Base-by-base conservation (phyloP, 2,888 invertebrate species). In the Odontothrips loti region DNA sequence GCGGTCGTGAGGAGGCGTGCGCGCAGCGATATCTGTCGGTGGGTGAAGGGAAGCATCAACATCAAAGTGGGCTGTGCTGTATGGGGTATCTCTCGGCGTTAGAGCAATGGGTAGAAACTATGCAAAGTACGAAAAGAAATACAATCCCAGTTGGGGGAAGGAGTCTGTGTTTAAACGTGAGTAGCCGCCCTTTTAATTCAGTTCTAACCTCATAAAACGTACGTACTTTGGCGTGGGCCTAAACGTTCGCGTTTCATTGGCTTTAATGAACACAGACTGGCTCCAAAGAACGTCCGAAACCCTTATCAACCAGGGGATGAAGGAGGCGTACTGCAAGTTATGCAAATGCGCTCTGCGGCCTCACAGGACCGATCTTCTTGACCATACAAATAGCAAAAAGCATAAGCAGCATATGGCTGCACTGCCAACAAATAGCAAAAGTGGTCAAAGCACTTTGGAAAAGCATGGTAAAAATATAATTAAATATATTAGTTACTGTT, bases 351-450 rank as follows among this genome's bases (percentile, higher is more conserved):
- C 63, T 17, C 17, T 82, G 47, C 63, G 82, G 34, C 51, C 80
- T 17, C 82, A 82, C 23, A 29, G 58, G 27, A 51, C 29, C 47
- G 80, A 82, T 80, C 48, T 82, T 6, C 34, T 79, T 63, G 81
- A 80, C 12, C 82, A 82, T 80, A 78, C 80, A 3, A 17, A 34
- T 47, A 82, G 48, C 1, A 23, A 51, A 48, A 79, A 58, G 17
- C 80, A 80, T 27, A 68, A 23, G 29, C 80, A 82, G 8, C n/a
- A 47, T 47, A 79, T 63, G 63, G n/a, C 20, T n/a, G 63, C 63
- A 20, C n/a, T 63, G 9, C 63, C 63, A 3, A n/a, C 63, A 11
- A 9, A 17, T 17, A 12, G 10, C 3, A 51, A 10, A 12, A 51
- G 23, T 63, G 9, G 9, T 2, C 63, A 63, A n/a, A 1, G 1